These are phyloP conservation scores for Lasiurus cinereus DNA, from an alignment of 2,113 vertebrate genomes.

Conservation along the genomic window DNA sequence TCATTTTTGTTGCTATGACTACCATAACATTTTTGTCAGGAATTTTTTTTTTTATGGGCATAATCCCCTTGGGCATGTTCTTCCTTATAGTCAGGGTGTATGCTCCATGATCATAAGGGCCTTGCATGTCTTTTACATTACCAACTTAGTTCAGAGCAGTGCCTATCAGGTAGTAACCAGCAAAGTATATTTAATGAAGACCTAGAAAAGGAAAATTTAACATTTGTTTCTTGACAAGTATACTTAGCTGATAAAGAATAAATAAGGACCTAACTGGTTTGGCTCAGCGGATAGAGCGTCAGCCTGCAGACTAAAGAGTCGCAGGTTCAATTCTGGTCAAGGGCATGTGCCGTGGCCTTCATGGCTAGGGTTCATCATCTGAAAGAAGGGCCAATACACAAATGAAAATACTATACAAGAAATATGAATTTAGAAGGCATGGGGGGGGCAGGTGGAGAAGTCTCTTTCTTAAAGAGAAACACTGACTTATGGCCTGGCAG, in stretches of 20 bases:
- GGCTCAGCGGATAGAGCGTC: too few relatives aligned
- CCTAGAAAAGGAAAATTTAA: neutral
- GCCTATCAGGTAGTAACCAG: neutral
- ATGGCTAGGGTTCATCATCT: too few relatives aligned
- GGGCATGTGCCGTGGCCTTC: too few relatives aligned
- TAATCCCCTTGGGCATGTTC: neutral
- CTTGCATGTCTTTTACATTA: neutral
- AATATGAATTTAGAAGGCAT: too few relatives aligned
- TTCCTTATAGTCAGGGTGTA: neutral
- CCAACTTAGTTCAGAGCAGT: neutral
- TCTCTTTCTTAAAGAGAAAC: too few relatives aligned
- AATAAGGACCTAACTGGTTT: neutral
- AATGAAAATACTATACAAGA: too few relatives aligned
- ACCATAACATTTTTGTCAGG: neutral
- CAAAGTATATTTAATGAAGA: neutral
- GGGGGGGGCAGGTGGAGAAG: too few relatives aligned
- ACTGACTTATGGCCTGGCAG: too few relatives aligned
- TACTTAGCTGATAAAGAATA: neutral
- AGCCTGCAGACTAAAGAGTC: too few relatives aligned
- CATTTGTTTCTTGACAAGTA: neutral
- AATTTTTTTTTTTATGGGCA: neutral
- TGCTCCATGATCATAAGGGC: neutral
- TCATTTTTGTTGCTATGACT: conserved; percentile 16
- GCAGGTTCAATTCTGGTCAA: too few relatives aligned
- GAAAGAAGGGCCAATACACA: too few relatives aligned